Percentiles rank a stretch among this genome's conserved stretches.
Evolutionary conservation across 2,888 invertebrate genomes (phyloP).

Genomic region (Aromia moschata): DNA sequence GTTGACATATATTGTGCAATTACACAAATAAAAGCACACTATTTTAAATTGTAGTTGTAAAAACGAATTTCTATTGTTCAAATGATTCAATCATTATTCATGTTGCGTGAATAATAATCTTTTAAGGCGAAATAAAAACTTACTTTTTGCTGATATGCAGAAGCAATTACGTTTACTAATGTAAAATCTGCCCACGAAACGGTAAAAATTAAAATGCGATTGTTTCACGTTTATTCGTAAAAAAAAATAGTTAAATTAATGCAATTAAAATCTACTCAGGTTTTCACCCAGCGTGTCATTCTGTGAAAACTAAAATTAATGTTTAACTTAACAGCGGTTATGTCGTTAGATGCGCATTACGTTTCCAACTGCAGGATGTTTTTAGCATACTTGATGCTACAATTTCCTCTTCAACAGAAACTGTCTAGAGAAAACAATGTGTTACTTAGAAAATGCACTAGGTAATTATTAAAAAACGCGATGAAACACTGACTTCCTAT

Average conservation of each 20-base stretch:
- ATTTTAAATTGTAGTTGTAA: too few species aligned
- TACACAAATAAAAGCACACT: too few species aligned
- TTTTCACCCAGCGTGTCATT: constrained; percentile 8
- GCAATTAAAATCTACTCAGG: constrained; percentile 16
- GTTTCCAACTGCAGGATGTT: neutral
- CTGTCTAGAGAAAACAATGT: neutral
- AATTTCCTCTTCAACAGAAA: neutral
- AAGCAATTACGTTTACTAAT: constrained; percentile 11
- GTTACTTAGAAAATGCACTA: too few species aligned
- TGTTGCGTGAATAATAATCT: neutral
- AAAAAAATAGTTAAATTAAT: constrained; percentile 6
- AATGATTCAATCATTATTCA: too few species aligned
- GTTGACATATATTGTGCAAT: too few species aligned
- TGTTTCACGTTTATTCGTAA: neutral
- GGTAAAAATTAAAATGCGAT: neutral
- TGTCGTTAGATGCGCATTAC: neutral
- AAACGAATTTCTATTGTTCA: too few species aligned
- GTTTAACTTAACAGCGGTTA: neutral
- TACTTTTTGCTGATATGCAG: neutral
- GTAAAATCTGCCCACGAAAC: constrained; percentile 13
- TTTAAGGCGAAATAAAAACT: constrained; percentile 5
- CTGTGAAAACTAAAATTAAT: neutral
- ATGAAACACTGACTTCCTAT: too few species aligned
- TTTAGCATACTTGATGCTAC: neutral
- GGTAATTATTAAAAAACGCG: too few species aligned